Conservation (phyloP, 2,113 vertebrate genomes). For the Nicator chloris region DNA sequence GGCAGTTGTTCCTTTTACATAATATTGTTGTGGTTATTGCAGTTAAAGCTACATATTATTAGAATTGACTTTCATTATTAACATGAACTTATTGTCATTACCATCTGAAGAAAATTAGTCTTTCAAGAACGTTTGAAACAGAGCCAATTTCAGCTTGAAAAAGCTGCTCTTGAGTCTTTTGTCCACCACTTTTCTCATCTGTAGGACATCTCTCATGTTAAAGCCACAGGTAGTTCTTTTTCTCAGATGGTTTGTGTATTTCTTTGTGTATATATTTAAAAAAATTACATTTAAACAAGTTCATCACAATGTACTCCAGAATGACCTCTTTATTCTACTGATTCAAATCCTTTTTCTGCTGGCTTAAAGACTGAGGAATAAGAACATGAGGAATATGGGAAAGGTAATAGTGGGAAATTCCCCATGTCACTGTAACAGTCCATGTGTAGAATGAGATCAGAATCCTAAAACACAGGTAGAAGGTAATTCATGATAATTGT, state of each 20-base stretch:
- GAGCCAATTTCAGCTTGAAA: background rate
- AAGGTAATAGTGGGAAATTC: background rate
- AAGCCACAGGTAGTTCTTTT: background rate
- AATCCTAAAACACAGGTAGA: background rate
- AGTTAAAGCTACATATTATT: background rate
- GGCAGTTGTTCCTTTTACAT: background rate
- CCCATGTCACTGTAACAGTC: background rate
- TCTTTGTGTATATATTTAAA: background rate
- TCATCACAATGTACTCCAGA: background rate
- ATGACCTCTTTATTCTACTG: background rate
- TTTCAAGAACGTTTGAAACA: background rate
- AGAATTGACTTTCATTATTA: slow-evolving; percentile 12
- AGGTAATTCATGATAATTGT: background rate
- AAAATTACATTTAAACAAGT: background rate
- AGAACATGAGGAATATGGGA: background rate
- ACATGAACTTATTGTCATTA: background rate
- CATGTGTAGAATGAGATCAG: background rate
- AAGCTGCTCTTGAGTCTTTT: background rate
- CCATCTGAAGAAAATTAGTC: background rate
- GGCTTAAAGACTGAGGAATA: background rate
- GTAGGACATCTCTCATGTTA: background rate
- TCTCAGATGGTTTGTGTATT: background rate
- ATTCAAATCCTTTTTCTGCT: background rate
- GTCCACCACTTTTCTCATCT: background rate
- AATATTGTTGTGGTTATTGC: background rate